Evolutionary conservation across 2,797 vertebrate genomes (phyloP).

Genomic region (Myotis daubentonii): DNA sequence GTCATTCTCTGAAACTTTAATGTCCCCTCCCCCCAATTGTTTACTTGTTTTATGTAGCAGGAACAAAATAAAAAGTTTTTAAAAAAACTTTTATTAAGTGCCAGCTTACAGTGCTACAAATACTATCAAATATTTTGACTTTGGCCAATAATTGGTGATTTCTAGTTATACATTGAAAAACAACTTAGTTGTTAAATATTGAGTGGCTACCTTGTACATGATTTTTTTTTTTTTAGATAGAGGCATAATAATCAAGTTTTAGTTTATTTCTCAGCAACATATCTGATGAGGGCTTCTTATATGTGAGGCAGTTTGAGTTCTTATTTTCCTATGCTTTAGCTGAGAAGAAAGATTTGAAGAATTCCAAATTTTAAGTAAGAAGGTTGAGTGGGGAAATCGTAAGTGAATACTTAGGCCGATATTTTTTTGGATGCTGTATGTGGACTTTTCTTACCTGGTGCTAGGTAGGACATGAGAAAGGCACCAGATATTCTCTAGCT

Average conservation of each 20-base stretch:
- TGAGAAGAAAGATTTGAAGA: conserved; percentile 37
- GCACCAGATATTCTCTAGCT: neutral
- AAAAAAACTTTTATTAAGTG: neutral
- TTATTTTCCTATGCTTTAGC: conserved; percentile 14
- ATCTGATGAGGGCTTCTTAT: conserved; percentile 25
- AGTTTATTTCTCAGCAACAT: conserved; percentile 27
- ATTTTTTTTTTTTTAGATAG: conserved; percentile 30
- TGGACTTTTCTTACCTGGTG: neutral
- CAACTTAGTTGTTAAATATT: conserved; percentile 2
- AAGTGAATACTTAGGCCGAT: neutral
- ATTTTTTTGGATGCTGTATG: conserved; percentile 25
- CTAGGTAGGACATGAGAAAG: neutral
- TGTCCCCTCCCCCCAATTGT: neutral
- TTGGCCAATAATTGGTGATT: neutral
- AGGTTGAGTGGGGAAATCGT: neutral
- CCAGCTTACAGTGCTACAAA: neutral
- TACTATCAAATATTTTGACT: conserved; percentile 12
- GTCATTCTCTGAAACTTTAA: neutral
- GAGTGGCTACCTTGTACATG: neutral
- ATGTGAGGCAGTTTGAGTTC: conserved; percentile 42
- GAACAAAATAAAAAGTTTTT: conserved; percentile 4
- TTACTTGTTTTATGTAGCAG: neutral
- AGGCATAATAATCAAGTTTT: neutral
- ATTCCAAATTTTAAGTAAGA: conserved; percentile 2
- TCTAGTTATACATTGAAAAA: neutral